Evolutionary conservation across 1,140 invertebrate genomes (phyloP), one percentile per base, ranked within the genome.

Genomic region (Acromyrmex echinatior): DNA sequence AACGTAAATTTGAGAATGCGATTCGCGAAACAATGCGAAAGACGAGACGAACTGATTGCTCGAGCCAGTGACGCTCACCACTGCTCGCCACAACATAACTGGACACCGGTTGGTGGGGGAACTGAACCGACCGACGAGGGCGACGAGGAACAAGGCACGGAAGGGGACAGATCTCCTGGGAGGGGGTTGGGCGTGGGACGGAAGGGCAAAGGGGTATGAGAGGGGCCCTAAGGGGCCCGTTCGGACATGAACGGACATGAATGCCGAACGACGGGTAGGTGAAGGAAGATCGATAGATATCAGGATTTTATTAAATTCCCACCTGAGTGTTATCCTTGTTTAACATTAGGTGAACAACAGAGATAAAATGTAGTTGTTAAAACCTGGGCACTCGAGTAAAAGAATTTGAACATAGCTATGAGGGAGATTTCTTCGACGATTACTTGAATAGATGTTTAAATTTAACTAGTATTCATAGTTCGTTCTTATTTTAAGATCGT

Each of bases 71-170:
- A 91, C 89, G 93, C 93, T 45, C 39, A 9, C 39, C 39, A 10
- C 39, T 45, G 39, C 39, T 95, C 93, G 92, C 92, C 93, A 92
- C 93, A 94, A 95, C 94, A 94, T 95, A 95, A 95, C 95, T 95
- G 94, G 93, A 95, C 92, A 93, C 88, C 89, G 91, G 92, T 92
- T 94, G 93, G 94, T 93, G 95, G 94, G 94, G 80, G 45, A 84
- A 84, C 56, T 35, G 39, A 74, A 74, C 56, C 39, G 39, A 92
- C 92, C 91, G 90, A 71, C 81, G 86, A 92, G 92, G 92, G 91
- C 91, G 90, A 71, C 79, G 86, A 92, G 92, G 92, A 91, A 86
- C 49, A 51, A n/a, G 18, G 87, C 82, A 88, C 87, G 84, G 91
- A 90, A n/a, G 28, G 66, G 28, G 21, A n/a, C 18, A 49, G 9